These are phyloP conservation scores for Taxidea taxus DNA, from an alignment of 2,113 vertebrate genomes.

Conservation along the genomic window DNA sequence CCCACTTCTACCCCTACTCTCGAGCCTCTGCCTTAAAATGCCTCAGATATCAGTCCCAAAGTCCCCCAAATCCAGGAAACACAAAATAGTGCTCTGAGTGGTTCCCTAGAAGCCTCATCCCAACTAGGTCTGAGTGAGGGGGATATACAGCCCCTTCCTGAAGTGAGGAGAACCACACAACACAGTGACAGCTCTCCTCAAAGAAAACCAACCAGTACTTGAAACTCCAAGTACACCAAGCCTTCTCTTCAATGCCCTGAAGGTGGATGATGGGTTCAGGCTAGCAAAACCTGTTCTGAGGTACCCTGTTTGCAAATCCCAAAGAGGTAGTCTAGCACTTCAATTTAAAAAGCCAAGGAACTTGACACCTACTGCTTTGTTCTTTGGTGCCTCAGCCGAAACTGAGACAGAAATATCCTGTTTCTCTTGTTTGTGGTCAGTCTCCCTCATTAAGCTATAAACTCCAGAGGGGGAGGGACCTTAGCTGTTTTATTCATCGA, in stretches of 20 bases:
- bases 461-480: not conserved
- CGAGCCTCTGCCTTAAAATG: not conserved
- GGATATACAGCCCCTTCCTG: not conserved
- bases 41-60: not conserved
- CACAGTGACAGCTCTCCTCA: not conserved
- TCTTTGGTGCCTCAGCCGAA: constrained; percentile 65
- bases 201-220: not conserved
- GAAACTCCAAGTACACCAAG: not conserved
- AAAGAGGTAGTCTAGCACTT: constrained; percentile 53
- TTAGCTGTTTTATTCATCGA: not conserved
- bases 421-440: constrained; percentile 57
- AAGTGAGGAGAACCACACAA: not conserved
- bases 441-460: not conserved
- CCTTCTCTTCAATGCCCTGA: not conserved
- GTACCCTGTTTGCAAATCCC: constrained; percentile 32
- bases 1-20: not conserved
- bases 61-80: not conserved
- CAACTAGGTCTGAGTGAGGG: not conserved
- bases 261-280: not conserved
- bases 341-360: constrained; percentile 53
- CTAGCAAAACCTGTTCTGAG: constrained; percentile 66
- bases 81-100: not conserved
- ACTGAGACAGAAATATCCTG: constrained; percentile 70
- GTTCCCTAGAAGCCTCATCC: not conserved
- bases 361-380: constrained; percentile 62